Evolutionary conservation across 2,113 vertebrate genomes (phyloP).

Genomic region (Gnathonemus longibarbis): DNA sequence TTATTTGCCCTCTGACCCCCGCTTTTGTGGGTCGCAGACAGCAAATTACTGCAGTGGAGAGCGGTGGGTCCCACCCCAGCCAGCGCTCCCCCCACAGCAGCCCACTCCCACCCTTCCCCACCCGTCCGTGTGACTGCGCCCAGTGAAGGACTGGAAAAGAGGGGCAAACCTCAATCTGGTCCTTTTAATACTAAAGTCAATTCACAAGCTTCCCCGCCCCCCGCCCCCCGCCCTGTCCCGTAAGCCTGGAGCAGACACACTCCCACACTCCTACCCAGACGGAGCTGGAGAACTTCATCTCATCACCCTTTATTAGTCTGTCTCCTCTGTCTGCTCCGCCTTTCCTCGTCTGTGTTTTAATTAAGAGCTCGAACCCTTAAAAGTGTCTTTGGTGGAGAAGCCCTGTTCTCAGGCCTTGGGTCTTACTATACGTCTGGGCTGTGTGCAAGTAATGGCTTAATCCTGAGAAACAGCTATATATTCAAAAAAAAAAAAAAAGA

Average conservation of each 20-base stretch:
- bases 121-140: conserved; percentile 22
- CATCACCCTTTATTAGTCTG: conserved; percentile 52
- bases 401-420: conserved; percentile 14
- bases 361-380: conserved; percentile 56
- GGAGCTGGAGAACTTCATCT: conserved; percentile 54
- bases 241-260: conserved; percentile 45
- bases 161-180: conserved; percentile 46
- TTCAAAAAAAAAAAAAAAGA: conserved; percentile 51
- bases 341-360: conserved; percentile 62
- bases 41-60: conserved; percentile 69
- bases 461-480: conserved; percentile 39
- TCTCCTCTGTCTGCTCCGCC: conserved; percentile 47
- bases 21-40: conserved; percentile 63
- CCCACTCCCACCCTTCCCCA: conserved; percentile 6
- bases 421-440: conserved; percentile 29
- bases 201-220: conserved; percentile 45
- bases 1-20: conserved; percentile 75
- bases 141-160: not conserved
- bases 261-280: conserved; percentile 63
- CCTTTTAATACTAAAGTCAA: conserved; percentile 53
- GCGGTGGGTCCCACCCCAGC: conserved; percentile 26
- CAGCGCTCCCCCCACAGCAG: conserved; percentile 29
- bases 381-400: conserved; percentile 45
- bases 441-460: conserved; percentile 38
- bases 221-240: conserved; percentile 10